phyloP scores from a whole-genome alignment of 2,797 vertebrate species.

The Carcharodon carcharias region DNA sequence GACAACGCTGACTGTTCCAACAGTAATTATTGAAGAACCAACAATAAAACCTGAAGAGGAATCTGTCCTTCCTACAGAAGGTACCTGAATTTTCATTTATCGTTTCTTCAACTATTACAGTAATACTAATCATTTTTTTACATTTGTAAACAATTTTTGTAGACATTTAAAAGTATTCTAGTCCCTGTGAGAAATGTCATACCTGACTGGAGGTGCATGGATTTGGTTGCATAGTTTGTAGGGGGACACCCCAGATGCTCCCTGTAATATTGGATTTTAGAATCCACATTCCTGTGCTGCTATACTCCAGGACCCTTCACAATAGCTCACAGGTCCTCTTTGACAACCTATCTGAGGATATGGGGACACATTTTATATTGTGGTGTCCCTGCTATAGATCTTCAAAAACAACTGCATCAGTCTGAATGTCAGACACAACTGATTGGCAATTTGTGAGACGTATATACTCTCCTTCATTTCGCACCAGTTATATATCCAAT shows the following conservation, averaged over 20 bases:
- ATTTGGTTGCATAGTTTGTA: too few species aligned
- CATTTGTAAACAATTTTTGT: background rate
- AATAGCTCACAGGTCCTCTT: background rate
- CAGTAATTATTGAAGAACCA: slow-evolving; percentile 5
- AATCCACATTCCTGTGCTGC: background rate
- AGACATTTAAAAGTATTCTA: background rate
- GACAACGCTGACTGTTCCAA: background rate
- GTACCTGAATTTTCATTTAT: background rate
- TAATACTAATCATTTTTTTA: background rate
- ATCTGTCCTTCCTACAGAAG: background rate
- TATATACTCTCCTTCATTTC: background rate
- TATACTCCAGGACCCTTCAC: background rate
- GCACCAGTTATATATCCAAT: background rate
- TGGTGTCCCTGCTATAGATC: background rate
- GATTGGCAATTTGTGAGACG: background rate
- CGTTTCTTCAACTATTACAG: background rate
- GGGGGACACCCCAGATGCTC: too few species aligned
- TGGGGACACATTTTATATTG: background rate
- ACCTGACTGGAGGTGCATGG: too few species aligned
- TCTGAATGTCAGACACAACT: too few species aligned
- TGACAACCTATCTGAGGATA: background rate
- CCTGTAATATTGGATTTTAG: background rate
- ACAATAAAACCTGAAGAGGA: background rate
- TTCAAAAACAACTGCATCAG: background rate
- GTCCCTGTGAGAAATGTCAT: background rate